Conservation (phyloP, 2,797 vertebrate genomes). For the Myioborus melanocephalus region DNA sequence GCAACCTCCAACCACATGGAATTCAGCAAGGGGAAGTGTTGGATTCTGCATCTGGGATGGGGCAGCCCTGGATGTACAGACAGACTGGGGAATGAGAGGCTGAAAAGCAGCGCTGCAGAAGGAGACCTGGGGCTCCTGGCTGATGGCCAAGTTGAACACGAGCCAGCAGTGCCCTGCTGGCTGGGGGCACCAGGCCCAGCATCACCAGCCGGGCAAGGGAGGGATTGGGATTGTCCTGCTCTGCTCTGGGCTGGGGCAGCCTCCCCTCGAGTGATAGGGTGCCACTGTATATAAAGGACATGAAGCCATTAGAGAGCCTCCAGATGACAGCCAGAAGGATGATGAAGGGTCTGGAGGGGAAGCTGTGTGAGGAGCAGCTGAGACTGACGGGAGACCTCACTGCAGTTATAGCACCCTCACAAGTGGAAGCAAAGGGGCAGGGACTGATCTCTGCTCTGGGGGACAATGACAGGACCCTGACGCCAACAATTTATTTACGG, state of each 20-base stretch:
- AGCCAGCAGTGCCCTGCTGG: not conserved
- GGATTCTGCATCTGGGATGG: not conserved
- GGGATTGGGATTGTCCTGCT: not conserved
- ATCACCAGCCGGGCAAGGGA: fast-evolving
- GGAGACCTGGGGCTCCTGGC: fast-evolving
- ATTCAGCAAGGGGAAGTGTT: fast-evolving
- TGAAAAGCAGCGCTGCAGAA: fast-evolving
- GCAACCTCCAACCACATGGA: not conserved
- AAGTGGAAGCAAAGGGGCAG: fast-evolving
- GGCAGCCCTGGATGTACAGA: fast-evolving
- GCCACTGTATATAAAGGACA: not conserved
- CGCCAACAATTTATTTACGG: too few species aligned
- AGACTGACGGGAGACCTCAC: not conserved
- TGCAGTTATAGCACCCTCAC: fast-evolving
- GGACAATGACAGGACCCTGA: not conserved
- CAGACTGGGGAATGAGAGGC: too few species aligned
- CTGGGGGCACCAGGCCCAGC: not conserved
- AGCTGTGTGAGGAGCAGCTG: fast-evolving
- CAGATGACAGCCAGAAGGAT: fast-evolving
- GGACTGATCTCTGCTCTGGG: fast-evolving
- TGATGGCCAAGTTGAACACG: fast-evolving
- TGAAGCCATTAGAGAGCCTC: fast-evolving
- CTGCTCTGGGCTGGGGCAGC: fast-evolving
- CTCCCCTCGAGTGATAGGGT: fast-evolving
- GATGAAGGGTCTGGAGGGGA: not conserved